These are phyloP conservation scores for Oceanodroma leucorhoa DNA, from an alignment of 2,797 vertebrate species.

Conservation along the genomic window DNA sequence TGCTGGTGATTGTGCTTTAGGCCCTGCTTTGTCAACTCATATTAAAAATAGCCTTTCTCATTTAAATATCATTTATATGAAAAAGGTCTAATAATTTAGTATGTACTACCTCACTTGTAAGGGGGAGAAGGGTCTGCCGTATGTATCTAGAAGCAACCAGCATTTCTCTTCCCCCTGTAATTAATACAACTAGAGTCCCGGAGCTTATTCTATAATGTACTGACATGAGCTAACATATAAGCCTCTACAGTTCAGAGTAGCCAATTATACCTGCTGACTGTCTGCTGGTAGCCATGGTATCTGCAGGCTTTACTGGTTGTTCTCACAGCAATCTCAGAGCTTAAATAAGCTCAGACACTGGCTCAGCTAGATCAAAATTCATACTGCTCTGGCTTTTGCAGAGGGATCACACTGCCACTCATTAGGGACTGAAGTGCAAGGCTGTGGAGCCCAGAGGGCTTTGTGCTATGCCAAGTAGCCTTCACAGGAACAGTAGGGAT, in stretches of 20 bases:
- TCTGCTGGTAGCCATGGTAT: slow-evolving; percentile 27
- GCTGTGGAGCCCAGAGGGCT: neutral
- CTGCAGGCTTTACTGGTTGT: slow-evolving; percentile 27
- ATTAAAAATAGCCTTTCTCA: neutral
- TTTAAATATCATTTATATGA: neutral
- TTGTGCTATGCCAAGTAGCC: neutral
- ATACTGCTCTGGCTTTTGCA: neutral
- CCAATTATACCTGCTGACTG: slow-evolving; percentile 34
- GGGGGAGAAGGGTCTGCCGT: rapidly evolving
- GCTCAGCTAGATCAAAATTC: slow-evolving; percentile 33
- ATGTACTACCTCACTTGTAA: neutral
- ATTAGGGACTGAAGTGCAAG: slow-evolving; percentile 35
- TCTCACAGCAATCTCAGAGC: slow-evolving; percentile 34
- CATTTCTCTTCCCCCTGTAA: neutral
- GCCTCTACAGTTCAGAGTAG: neutral
- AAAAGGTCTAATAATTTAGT: neutral
- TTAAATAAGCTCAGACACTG: slow-evolving; percentile 42
- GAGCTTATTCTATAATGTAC: neutral
- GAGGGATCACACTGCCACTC: neutral
- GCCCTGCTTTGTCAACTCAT: neutral
- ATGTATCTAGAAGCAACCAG: neutral
- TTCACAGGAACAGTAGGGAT: neutral
- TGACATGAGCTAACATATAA: neutral
- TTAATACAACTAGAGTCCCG: neutral
- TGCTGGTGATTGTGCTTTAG: neutral